Evolutionary conservation across 1,140 invertebrate genomes (phyloP), one percentile per base, ranked within the genome.

Genomic region (Calycopis cecrops): DNA sequence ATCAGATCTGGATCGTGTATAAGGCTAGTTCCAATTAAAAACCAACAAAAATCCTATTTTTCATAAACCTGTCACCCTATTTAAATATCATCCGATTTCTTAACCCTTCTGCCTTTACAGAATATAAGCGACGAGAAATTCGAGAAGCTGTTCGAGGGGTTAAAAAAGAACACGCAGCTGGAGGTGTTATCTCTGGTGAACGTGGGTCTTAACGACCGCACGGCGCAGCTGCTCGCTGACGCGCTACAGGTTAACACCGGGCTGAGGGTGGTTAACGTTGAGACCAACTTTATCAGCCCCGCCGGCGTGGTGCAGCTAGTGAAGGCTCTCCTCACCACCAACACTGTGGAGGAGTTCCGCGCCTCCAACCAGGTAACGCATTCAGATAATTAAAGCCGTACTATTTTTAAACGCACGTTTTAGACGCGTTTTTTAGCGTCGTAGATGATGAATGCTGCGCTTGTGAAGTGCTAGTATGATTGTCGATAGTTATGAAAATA

Each of bases 51-150:
- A n/a, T n/a, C n/a, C n/a, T n/a, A n/a, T n/a, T n/a, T n/a, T n/a
- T n/a, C n/a, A n/a, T n/a, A n/a, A n/a, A n/a, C n/a, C n/a, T n/a
- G n/a, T n/a, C n/a, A n/a, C n/a, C n/a, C n/a, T n/a, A n/a, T n/a
- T n/a, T n/a, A n/a, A n/a, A n/a, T n/a, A n/a, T n/a, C n/a, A n/a
- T n/a, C n/a, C n/a, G 6, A 38, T 54, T 9, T 28, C 35, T 10
- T 14, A 9, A 9, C 2, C 4, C n/a, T n/a, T 34, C 28, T 12
- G 12, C 9, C 33, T 3, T 72, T 92, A 0, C 87, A 99, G 97
- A 97, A 97, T 88, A 96, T 99, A 87, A 98, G 97, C 49, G 95
- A 98, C 76, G 97, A 99, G 85, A 96, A 97, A 81, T 96, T 99
- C 77, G 92, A 94, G 60, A 92, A 93, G 76, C 86, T 99, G 52